Evolutionary conservation across 2,888 invertebrate genomes (phyloP).

Genomic region (Acleris laterana): DNA sequence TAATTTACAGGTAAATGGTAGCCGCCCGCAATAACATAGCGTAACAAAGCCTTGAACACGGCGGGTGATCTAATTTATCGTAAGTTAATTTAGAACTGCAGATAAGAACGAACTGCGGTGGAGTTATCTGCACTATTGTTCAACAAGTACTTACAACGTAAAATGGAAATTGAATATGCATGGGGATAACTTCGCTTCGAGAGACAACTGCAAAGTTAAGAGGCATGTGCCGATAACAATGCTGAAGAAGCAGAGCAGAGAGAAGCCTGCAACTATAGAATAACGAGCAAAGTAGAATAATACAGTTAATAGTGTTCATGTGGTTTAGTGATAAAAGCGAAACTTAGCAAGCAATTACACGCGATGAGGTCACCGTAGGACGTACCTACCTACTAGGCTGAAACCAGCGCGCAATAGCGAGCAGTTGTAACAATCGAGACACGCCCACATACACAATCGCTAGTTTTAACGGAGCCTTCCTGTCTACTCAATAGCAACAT

Average conservation of each 20-base stretch:
- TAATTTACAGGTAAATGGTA: constrained; percentile 5
- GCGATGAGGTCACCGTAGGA: constrained; percentile 62
- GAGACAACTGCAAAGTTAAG: constrained; percentile 6
- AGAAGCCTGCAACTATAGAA: constrained; percentile 1
- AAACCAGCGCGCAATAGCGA: constrained; percentile 68
- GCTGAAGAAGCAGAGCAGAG: background rate
- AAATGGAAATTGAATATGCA: constrained; percentile 21
- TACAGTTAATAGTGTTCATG: constrained; percentile 21
- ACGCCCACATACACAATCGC: constrained; percentile 69
- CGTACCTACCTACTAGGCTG: constrained; percentile 41
- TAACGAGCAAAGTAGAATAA: constrained; percentile 5
- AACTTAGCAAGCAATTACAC: constrained; percentile 59
- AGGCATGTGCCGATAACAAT: background rate
- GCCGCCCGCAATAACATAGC: constrained; percentile 10
- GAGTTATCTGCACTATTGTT: constrained; percentile 16
- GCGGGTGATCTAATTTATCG: constrained; percentile 12
- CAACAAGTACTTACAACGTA: constrained; percentile 8
- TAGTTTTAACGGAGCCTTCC: constrained; percentile 70
- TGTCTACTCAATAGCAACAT: constrained; percentile 53
- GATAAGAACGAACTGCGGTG: constrained; percentile 5
- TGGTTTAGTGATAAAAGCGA: constrained; percentile 51
- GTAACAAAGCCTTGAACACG: constrained; percentile 9
- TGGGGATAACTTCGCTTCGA: constrained; percentile 9
- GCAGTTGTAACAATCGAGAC: constrained; percentile 65
- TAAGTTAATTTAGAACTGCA: constrained; percentile 20